Evolutionary conservation across 2,888 invertebrate species (phyloP), one percentile per base, ranked within the genome.

Genomic region (Rotaria socialis): DNA sequence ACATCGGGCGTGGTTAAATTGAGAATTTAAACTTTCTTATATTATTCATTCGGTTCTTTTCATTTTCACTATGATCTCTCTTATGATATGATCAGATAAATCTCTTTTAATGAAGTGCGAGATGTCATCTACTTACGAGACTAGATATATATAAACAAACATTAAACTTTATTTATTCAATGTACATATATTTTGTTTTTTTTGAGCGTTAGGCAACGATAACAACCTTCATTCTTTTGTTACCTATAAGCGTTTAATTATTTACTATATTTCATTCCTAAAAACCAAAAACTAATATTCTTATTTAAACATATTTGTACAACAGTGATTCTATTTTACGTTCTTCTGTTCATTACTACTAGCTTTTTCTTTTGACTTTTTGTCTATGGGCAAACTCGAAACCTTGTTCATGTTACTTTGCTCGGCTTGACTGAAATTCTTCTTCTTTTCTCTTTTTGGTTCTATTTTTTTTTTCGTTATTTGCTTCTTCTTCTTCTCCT

Each of bases 281-380:
- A 35, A 67, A 35, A 35, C 35, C n/a, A 67, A 35, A 35, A 67
- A 35, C 27, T 0, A 35, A 67, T 35, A 16, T 19, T 67, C 67
- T 67, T 67, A 67, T 67, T 67, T 67, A 67, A 10, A 67, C 35
- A 67, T 67, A 67, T 67, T 35, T 67, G 67, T 67, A 67, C 67
- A 67, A 67, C 67, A 67, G 67, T 67, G 67, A 67, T 67, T 67
- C 67, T 67, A 67, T 67, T 67, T 67, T 67, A 67, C 67, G 14
- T 67, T 67, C 35, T 35, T 19, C 35, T 67, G 67, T 67, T 67
- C 67, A 67, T 67, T 35, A 35, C 67, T 35, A 67, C 35, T 67
- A 67, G 67, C 67, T 27, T 67, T 35, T 27, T 50, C 35, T 67
- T 67, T 2, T 67, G 35, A 35, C 35, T 7, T 67, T 67, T 16